Percentiles rank a stretch among this genome's conserved stretches.
phyloP scores from a whole-genome alignment of 2,113 vertebrate genomes.

The Oreocharis arfaki region DNA sequence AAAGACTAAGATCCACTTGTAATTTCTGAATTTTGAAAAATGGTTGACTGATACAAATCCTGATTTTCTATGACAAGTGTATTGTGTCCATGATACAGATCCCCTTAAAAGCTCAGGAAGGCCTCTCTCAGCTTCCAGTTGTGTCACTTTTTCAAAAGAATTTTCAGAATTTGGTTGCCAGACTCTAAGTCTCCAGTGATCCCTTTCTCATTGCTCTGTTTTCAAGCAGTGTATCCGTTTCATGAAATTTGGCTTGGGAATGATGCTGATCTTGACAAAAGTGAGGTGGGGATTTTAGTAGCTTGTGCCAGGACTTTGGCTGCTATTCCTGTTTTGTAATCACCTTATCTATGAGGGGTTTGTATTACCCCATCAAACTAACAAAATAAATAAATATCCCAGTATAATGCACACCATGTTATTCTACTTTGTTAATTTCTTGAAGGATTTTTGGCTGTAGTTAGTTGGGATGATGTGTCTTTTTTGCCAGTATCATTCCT shows the following conservation, averaged over 20 bases:
- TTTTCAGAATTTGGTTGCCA: constrained; percentile 39
- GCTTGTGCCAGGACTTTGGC: constrained; percentile 29
- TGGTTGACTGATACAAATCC: not conserved
- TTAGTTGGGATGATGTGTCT: not conserved
- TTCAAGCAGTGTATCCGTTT: constrained; percentile 49
- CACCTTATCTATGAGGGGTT: constrained; percentile 49
- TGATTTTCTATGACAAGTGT: not conserved
- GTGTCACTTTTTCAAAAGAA: constrained; percentile 39
- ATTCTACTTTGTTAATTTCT: constrained; percentile 10
- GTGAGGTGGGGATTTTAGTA: not conserved
- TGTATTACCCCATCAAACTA: constrained; percentile 13
- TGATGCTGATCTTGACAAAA: constrained; percentile 44
- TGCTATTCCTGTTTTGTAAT: constrained; percentile 31
- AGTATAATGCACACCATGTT: not conserved
- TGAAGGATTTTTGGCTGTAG: constrained; percentile 16
- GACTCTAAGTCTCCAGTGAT: constrained; percentile 28
- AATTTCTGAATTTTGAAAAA: not conserved
- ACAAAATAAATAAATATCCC: constrained; percentile 22
- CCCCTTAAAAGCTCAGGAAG: not conserved
- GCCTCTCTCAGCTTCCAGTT: not conserved
- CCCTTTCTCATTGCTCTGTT: constrained; percentile 9
- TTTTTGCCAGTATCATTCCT: not conserved
- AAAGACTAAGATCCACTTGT: not conserved
- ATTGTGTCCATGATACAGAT: not conserved
- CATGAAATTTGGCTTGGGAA: constrained; percentile 34